phyloP scores from a whole-genome alignment of 2,113 vertebrate species.

The Ochotona curzoniae region DNA sequence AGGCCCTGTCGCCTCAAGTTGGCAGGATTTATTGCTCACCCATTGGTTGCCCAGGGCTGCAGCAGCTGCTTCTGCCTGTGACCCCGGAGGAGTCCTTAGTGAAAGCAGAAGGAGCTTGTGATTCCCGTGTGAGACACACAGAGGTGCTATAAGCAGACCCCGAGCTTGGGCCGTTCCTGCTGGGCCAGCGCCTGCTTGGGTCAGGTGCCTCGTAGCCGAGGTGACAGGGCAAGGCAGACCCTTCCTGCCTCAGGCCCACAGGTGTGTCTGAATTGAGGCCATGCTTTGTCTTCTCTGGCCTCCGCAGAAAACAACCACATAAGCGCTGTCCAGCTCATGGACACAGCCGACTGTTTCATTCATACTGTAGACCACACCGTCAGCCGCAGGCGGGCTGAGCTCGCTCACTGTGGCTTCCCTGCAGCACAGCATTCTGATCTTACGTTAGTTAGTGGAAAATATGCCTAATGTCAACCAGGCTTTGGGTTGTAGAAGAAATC shows the following conservation, averaged over 20 bases:
- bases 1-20: background rate
- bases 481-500: conserved; percentile 20
- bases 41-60: background rate
- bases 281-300: too few species aligned
- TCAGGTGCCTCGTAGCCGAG: background rate
- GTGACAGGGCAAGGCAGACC: background rate
- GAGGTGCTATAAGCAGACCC: background rate
- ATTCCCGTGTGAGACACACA: background rate
- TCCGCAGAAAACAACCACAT: background rate
- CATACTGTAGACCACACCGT: background rate
- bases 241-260: background rate
- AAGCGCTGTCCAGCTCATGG: background rate
- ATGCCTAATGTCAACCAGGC: background rate
- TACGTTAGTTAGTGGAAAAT: background rate
- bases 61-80: background rate
- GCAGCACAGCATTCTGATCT: background rate
- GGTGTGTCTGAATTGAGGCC: background rate
- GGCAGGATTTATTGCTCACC: background rate
- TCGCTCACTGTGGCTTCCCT: background rate
- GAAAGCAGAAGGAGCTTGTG: background rate
- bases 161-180: background rate
- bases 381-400: background rate
- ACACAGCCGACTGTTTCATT: background rate
- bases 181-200: background rate
- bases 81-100: background rate